A percentile compares a stretch with the other conserved stretches of the same genome.
These are phyloP conservation scores for Elegia similella DNA, from an alignment of 2,888 invertebrate species.

Conservation along the genomic window DNA sequence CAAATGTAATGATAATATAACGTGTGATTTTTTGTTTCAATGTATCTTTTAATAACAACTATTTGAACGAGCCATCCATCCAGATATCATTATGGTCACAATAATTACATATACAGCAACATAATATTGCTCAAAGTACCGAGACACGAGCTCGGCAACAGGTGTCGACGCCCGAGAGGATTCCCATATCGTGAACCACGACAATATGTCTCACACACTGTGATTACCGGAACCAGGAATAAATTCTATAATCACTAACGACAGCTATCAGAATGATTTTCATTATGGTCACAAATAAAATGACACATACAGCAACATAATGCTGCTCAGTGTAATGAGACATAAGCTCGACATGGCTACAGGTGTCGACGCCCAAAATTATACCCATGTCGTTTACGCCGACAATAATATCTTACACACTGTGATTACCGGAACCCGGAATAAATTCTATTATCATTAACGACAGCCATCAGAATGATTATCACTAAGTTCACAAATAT, in stretches of 20 bases:
- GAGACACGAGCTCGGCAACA: slow-evolving; percentile 36
- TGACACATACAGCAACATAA: background rate
- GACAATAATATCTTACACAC: slow-evolving; percentile 23
- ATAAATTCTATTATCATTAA: background rate
- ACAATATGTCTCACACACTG: no score
- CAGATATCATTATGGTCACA: no score
- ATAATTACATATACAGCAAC: no score
- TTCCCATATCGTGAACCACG: no score
- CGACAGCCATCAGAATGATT: no score
- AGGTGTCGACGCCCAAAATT: slow-evolving; percentile 52
- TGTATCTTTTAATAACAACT: no score
- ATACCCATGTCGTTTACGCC: slow-evolving; percentile 36
- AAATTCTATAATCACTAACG: background rate
- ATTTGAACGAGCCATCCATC: no score
- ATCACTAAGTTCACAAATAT: no score
- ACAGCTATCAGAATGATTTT: background rate
- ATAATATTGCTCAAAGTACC: background rate
- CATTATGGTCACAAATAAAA: background rate
- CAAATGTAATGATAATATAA: no score
- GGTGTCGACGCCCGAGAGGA: no score
- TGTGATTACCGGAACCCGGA: background rate
- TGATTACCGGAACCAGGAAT: no score
- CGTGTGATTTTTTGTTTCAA: no score
- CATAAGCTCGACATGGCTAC: slow-evolving; percentile 46
- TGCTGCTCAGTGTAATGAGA: background rate